These are phyloP conservation scores for Calcarius ornatus DNA, from an alignment of 2,113 vertebrate species.

Conservation along the genomic window DNA sequence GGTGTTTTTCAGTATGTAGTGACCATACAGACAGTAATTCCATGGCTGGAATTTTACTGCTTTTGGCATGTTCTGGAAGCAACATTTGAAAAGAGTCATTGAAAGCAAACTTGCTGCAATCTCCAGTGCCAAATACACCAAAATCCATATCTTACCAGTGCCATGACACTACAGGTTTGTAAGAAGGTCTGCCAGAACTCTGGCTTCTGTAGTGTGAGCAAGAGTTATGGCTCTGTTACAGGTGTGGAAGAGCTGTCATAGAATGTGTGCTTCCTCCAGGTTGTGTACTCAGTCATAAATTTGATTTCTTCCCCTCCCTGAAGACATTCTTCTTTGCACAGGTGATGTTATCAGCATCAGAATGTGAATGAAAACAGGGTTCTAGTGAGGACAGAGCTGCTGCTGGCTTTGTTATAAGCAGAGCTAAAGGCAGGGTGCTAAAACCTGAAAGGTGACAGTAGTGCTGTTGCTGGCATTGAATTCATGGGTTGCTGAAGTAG, in stretches of 20 bases:
- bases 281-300: neutral
- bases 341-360: neutral
- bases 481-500: neutral
- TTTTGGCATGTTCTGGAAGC: neutral
- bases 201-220: neutral
- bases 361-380: neutral
- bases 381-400: neutral
- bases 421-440: neutral
- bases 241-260: neutral
- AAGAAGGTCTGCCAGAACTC: neutral
- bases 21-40: neutral
- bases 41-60: neutral
- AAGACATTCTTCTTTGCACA: neutral
- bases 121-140: neutral
- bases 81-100: neutral
- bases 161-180: neutral
- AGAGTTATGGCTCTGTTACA: neutral
- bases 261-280: neutral
- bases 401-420: neutral
- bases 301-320: neutral
- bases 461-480: neutral
- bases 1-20: neutral
- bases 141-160: rapidly evolving
- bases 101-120: neutral
- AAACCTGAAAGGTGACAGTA: neutral